These are phyloP conservation scores for Asbolus verrucosus DNA, from an alignment of 1,140 invertebrate species.

Conservation along the genomic window DNA sequence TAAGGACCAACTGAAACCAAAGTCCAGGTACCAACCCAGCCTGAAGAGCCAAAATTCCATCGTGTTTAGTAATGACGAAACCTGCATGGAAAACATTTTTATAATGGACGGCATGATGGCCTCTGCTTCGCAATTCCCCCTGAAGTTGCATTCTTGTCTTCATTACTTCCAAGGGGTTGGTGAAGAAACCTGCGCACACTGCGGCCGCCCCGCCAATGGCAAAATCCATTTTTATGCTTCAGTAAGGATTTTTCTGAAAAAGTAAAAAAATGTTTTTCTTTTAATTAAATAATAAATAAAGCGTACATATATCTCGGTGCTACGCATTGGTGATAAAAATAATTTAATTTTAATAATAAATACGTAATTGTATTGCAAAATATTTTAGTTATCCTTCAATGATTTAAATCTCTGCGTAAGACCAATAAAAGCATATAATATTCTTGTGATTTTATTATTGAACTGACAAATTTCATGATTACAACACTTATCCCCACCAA, in stretches of 20 bases:
- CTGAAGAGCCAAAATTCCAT: slow-evolving; percentile 81
- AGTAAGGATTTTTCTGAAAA: neutral
- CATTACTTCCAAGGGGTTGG: slow-evolving; percentile 84
- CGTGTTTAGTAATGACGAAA: slow-evolving; percentile 70
- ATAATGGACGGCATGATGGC: slow-evolving; percentile 69
- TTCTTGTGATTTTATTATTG: too few relatives aligned
- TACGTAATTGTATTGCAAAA: too few relatives aligned
- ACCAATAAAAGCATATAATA: too few relatives aligned
- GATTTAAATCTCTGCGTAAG: too few relatives aligned
- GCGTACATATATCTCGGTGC: too few relatives aligned
- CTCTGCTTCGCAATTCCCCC: slow-evolving; percentile 83
- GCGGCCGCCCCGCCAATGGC: slow-evolving; percentile 59
- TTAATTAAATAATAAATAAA: too few relatives aligned
- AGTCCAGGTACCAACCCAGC: slow-evolving; percentile 89
- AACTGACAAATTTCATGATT: too few relatives aligned
- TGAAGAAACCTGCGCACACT: slow-evolving; percentile 67
- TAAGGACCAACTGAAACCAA: slow-evolving; percentile 70
- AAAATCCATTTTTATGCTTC: slow-evolving; percentile 57
- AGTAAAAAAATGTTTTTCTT: too few relatives aligned
- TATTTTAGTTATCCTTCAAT: too few relatives aligned
- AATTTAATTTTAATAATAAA: too few relatives aligned
- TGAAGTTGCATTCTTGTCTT: slow-evolving; percentile 91
- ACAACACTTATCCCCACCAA: too few relatives aligned
- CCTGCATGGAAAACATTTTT: slow-evolving; percentile 64
- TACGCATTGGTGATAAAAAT: too few relatives aligned